Base-by-base conservation (phyloP, 2,113 vertebrate species). In the Carassius gibelio region DNA sequence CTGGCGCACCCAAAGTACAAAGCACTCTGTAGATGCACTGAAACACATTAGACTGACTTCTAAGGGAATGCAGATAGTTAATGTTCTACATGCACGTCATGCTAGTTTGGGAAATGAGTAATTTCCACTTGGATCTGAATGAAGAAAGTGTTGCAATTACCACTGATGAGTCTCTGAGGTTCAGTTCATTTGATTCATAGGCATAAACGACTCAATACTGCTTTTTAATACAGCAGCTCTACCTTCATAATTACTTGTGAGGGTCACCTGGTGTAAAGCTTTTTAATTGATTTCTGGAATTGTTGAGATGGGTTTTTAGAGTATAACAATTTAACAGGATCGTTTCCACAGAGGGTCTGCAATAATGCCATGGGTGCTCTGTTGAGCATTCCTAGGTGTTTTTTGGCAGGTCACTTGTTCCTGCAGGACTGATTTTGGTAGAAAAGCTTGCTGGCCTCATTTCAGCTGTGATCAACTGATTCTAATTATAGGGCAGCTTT, bases 161-260 rank as follows among this genome's bases (percentile, higher is more conserved):
- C 59, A 81, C 38, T 42, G 78, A 80, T 45, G 78, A 64, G 38
- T 11, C 13, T 48, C 59, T 64, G 38, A 45, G 14, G 36, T 80
- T 48, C 14, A 45, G 26, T 48, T 64, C 1, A 30, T 48, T 26
- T 48, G 14, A 17, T 36, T 36, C 8, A 59, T 17, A 57, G 23
- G 26, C 75, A 52, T 59, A 78, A 21, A 9, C 52, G 3, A 57
- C 26, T 57, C 15, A 36, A 57, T 11, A 19, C 23, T 19, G 13
- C 19, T 10, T 75, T 26, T 26, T 23, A 26, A 50, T 8, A 30
- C 23, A 30, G 14, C 26, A 55, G 15, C 0, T 14, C 42, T 75
- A 11, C 23, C n/a, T 76, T 55, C 50, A 57, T 52, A 1, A 34
- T 19, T 15, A 52, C 14, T 76, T 55, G 21, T 48, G 5, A 68